A percentile compares a stretch with the other conserved stretches of the same genome.
These are phyloP conservation scores for Megalops atlanticus DNA, from an alignment of 2,113 vertebrate genomes.

Conservation along the genomic window DNA sequence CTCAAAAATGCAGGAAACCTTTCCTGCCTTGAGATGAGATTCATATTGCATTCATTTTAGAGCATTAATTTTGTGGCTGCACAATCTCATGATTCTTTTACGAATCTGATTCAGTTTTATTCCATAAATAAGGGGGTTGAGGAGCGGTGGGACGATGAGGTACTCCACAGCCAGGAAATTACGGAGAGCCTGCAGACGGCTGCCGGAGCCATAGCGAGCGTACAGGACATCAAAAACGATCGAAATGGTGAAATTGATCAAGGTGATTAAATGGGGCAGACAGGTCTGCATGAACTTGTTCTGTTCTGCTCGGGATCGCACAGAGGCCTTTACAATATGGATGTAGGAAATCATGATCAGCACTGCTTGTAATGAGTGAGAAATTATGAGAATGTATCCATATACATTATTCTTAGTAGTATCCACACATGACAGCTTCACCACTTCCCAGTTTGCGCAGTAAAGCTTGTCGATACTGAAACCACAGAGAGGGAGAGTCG, in stretches of 20 bases:
- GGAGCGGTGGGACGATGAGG: slow-evolving; percentile 44
- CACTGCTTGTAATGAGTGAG: slow-evolving; percentile 27
- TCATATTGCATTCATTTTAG: background rate
- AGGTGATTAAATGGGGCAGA: slow-evolving; percentile 10
- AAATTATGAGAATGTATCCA: slow-evolving; percentile 34
- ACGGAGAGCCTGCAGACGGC: background rate
- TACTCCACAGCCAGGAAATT: slow-evolving; percentile 47
- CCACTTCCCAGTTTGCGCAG: slow-evolving; percentile 56
- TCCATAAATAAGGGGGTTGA: slow-evolving; percentile 10
- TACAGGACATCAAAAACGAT: slow-evolving; percentile 7
- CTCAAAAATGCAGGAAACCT: too few relatives aligned
- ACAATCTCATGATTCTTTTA: background rate
- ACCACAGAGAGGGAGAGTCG: slow-evolving; percentile 43
- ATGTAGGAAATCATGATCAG: background rate
- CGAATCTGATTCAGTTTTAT: slow-evolving; percentile 11
- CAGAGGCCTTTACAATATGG: background rate
- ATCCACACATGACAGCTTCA: slow-evolving; percentile 31
- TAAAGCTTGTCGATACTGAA: slow-evolving; percentile 44
- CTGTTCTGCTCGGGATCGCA: background rate
- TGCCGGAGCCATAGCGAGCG: background rate
- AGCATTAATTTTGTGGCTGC: slow-evolving; percentile 10
- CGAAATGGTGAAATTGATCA: slow-evolving; percentile 13
- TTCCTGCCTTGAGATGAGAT: background rate
- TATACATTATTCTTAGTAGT: slow-evolving; percentile 48
- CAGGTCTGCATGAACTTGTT: slow-evolving; percentile 19